Conservation (phyloP, 30 jellyfish, hydroid and myxozoan genomes). For the Chironex yamaguchii region DNA sequence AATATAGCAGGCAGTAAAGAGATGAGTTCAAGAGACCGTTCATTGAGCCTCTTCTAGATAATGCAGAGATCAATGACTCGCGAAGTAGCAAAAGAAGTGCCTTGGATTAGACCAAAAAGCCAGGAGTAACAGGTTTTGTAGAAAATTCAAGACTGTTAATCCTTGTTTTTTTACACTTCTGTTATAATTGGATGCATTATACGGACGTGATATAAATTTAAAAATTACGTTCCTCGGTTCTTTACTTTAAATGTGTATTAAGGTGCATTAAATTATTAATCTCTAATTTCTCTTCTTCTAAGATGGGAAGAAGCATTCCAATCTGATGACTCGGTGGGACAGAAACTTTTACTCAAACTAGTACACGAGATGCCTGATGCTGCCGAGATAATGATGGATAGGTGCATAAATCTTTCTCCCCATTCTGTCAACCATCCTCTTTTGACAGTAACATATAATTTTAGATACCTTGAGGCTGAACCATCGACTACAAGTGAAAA, state of each 20-base stretch:
- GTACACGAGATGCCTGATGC: conserved; percentile 46
- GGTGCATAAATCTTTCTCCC: conserved; percentile 41
- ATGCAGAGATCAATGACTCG: too few species aligned
- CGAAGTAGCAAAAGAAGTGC: too few species aligned
- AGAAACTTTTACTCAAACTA: conserved; percentile 40
- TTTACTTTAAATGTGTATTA: neutral
- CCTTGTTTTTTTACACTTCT: too few species aligned
- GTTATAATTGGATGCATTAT: too few species aligned
- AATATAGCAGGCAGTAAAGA: too few species aligned
- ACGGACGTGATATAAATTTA: neutral
- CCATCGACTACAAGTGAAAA: conserved; percentile 5
- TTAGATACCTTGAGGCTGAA: conserved; percentile 29
- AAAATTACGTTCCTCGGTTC: neutral
- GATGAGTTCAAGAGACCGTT: too few species aligned
- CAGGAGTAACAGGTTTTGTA: too few species aligned
- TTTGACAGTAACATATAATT: conserved; percentile 43
- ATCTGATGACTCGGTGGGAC: neutral
- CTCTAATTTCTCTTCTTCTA: neutral
- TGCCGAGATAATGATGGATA: conserved; percentile 56
- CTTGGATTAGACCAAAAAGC: too few species aligned
- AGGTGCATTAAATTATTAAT: neutral
- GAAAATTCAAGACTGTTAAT: too few species aligned
- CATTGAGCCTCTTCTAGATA: too few species aligned
- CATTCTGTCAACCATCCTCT: conserved; percentile 50
- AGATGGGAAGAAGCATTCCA: conserved; percentile 69